Base-by-base conservation (phyloP, 2,888 invertebrate genomes). In the Cyclophora albipunctata region DNA sequence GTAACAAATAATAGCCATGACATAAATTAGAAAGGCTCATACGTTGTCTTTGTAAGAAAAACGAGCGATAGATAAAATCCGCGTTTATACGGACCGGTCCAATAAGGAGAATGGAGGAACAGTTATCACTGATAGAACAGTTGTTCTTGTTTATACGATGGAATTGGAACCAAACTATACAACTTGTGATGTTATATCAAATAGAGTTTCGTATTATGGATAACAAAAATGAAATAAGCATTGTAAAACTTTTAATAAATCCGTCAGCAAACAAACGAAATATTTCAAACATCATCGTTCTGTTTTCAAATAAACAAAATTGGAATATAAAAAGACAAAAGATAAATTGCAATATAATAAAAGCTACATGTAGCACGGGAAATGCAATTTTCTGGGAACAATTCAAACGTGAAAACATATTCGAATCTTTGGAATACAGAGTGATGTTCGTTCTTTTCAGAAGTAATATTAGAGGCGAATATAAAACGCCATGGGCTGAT, bases 11-110 rank as follows among this genome's bases (percentile, higher is more conserved):
- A 71, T 71, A 68, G 64, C 69, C 67, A 67, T 78, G 75, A 75
- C 78, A 81, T 81, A 83, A 84, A 84, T 83, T 76, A 75, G 68
- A 71, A 62, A 60, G 67, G 69, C 72, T 69, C 80, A 74, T 79
- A 81, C 73, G 81, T 82, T 77, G 78, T 81, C 79, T 82, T 77
- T 77, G 66, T 67, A 57, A 61, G 68, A 64, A 69, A 61, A 59
- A 62, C 61, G 64, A 63, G 57, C 56, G 67, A 66, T 60, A 62
- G 68, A 73, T 71, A 71, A 76, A 75, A 78, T 77, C 73, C 68
- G 60, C 65, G 69, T 69, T 69, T 72, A 60, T 73, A 73, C 70
- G 73, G 63, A 73, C 68, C 64, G 68, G 82, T 81, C 75, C 81
- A 84, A 82, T 82, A 81, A 78, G 69, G 69, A 64, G 75, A 77